Evolutionary conservation across 35 echinoderm and acorn worm genomes (phyloP).

Genomic region (Patiria miniata): DNA sequence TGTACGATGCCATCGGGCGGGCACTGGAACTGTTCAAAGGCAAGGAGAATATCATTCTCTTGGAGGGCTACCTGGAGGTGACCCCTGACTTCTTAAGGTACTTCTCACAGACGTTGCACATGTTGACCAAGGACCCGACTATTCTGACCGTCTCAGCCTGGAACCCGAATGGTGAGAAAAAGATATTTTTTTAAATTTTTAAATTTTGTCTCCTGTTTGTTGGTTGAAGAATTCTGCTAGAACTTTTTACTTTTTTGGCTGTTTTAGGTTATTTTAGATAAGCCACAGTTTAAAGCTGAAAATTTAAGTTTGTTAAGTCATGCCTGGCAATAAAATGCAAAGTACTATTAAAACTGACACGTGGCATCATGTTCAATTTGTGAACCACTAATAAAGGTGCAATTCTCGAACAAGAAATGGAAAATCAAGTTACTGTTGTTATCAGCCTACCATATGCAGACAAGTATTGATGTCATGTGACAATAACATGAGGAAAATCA

Average conservation of each 20-base stretch:
- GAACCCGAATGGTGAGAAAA: conserved; percentile 89
- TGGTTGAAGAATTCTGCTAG: background rate
- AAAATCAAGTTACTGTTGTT: no score
- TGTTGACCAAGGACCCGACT: conserved; percentile 63
- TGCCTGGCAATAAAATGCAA: background rate
- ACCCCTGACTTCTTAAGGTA: conserved; percentile 89
- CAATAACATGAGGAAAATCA: no score
- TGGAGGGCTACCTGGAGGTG: conserved; percentile 82
- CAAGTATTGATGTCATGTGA: no score
- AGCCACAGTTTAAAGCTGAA: background rate
- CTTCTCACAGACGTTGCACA: conserved; percentile 86
- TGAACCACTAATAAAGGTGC: no score
- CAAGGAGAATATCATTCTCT: conserved; percentile 71
- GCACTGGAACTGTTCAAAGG: conserved; percentile 48
- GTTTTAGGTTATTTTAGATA: background rate
- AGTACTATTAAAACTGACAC: no score
- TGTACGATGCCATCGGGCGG: conserved; percentile 37
- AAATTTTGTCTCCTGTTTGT: background rate
- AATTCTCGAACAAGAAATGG: no score
- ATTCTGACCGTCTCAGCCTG: conserved; percentile 83
- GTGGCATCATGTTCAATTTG: no score
- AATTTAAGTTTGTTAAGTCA: background rate
- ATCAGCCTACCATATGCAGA: no score
- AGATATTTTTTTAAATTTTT: conserved; percentile 21
- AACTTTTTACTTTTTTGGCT: background rate